A percentile compares a stretch with the other conserved stretches of the same genome.
Evolutionary conservation across 2,113 vertebrate species (phyloP).

Genomic region (Toxotes jaculatrix): DNA sequence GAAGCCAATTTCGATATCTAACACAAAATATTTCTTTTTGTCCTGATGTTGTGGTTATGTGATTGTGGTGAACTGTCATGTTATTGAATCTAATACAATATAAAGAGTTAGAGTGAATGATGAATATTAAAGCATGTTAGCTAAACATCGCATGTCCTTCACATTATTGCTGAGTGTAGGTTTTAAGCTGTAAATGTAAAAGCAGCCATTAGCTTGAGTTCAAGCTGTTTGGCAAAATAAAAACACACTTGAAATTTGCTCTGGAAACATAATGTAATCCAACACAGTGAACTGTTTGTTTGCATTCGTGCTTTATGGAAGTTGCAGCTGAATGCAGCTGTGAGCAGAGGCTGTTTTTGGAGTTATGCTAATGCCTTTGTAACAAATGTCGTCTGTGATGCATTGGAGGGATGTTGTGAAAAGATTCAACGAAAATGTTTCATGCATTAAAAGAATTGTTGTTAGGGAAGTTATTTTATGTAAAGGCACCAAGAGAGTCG

Average conservation of each 20-base stretch:
- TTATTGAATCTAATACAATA: not conserved
- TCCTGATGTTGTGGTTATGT: too few species aligned
- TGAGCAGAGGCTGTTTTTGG: not conserved
- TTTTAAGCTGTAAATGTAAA: not conserved
- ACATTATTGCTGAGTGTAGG: not conserved
- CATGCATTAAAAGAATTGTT: not conserved
- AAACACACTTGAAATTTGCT: not conserved
- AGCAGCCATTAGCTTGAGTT: not conserved
- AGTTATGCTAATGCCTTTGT: not conserved
- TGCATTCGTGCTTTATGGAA: not conserved
- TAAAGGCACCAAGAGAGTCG: not conserved
- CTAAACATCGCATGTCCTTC: not conserved
- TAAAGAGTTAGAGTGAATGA: not conserved
- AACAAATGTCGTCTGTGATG: not conserved
- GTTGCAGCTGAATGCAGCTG: not conserved
- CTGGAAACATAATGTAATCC: not conserved
- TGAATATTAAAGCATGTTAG: not conserved
- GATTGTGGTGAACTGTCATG: too few species aligned
- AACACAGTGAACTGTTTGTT: not conserved
- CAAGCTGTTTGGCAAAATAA: not conserved
- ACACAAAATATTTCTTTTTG: too few species aligned
- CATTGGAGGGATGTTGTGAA: not conserved
- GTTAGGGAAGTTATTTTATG: not conserved
- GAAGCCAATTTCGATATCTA: too few species aligned
- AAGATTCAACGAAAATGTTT: not conserved